Evolutionary conservation across 2,797 vertebrate genomes (phyloP).

Genomic region (Phrynocephalus vlangalii): DNA sequence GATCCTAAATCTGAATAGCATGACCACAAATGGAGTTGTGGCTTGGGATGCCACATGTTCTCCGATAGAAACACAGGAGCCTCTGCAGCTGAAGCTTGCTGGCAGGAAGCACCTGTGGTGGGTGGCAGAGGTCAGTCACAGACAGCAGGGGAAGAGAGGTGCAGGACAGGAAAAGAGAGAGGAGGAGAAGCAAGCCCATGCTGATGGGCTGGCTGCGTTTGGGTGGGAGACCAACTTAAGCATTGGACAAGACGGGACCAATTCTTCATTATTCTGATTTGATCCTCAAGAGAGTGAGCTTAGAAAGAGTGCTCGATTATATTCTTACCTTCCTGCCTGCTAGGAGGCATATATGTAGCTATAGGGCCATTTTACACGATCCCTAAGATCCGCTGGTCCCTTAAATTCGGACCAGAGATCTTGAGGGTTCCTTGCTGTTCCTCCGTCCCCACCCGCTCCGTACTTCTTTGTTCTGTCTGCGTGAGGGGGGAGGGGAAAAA

Average conservation of each 20-base stretch:
- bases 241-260: slow-evolving; percentile 4
- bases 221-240: background rate
- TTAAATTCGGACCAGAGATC: too few species aligned
- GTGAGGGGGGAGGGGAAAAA: too few species aligned
- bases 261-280: slow-evolving; percentile 12
- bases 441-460: too few species aligned
- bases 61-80: background rate
- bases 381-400: too few species aligned
- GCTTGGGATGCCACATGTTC: slow-evolving; percentile 2
- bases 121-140: background rate
- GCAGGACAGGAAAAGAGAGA: background rate
- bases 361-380: too few species aligned
- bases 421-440: too few species aligned
- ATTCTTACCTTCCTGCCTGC: background rate
- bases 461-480: too few species aligned
- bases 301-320: background rate
- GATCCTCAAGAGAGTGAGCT: background rate
- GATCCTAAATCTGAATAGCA: slow-evolving; percentile 22
- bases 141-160: background rate
- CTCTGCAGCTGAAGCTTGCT: background rate
- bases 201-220: background rate
- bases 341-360: too few species aligned
- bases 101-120: background rate
- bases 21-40: slow-evolving; percentile 16
- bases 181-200: background rate